These are phyloP conservation scores for Tenualosa ilisha DNA, from an alignment of 2,797 vertebrate species.

Conservation along the genomic window DNA sequence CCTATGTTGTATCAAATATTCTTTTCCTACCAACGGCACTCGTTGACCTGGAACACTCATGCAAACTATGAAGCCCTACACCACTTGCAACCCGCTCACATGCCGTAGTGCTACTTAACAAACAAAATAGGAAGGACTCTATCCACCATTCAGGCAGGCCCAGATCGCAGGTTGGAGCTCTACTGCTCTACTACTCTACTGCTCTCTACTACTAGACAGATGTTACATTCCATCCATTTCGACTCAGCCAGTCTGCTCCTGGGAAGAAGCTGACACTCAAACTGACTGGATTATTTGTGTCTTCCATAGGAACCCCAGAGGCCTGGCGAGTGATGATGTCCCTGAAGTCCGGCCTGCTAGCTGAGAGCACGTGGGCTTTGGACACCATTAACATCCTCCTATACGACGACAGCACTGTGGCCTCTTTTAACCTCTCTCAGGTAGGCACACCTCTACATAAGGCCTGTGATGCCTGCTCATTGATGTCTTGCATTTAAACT, in stretches of 20 bases:
- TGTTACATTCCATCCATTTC: neutral
- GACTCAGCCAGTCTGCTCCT: neutral
- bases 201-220: neutral
- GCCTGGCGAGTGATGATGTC: conserved; percentile 99
- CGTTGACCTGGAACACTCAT: too few relatives aligned
- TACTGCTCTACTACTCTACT: neutral
- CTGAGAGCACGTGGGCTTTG: conserved; percentile 97
- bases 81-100: too few relatives aligned
- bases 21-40: too few relatives aligned
- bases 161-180: too few relatives aligned
- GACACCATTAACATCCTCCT: conserved; percentile 98
- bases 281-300: conserved; percentile 9
- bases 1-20: too few relatives aligned
- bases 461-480: neutral
- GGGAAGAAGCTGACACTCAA: neutral
- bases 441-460: conserved; percentile 63
- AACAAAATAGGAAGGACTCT: too few relatives aligned
- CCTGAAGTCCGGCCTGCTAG: conserved; percentile 95
- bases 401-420: conserved; percentile 95
- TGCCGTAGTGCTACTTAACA: too few relatives aligned
- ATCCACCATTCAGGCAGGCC: too few relatives aligned
- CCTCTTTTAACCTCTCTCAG: conserved; percentile 96
- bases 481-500: too few relatives aligned
- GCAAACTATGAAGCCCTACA: too few relatives aligned
- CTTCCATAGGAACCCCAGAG: conserved; percentile 88